phyloP scores from a whole-genome alignment of 2,888 invertebrate species.

The Syrista parreyssii region DNA sequence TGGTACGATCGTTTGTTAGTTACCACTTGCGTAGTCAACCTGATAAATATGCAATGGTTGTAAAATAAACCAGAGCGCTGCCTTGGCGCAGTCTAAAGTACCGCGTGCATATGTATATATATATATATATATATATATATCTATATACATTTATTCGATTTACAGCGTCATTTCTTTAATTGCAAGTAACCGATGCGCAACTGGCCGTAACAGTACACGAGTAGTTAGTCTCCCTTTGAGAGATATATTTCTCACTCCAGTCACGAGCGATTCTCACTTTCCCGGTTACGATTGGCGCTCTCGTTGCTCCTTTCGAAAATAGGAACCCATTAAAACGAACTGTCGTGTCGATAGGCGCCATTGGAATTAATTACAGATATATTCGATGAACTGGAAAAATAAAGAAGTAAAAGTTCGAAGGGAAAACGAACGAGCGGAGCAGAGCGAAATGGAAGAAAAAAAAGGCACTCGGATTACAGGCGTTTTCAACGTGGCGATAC shows the following conservation, averaged over 20 bases:
- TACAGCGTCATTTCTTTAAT: constrained; percentile 48
- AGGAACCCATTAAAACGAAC: not conserved
- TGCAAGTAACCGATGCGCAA: constrained; percentile 37
- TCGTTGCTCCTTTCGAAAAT: not conserved
- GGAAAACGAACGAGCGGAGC: not conserved
- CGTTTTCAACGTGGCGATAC: constrained; percentile 19
- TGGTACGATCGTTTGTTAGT: constrained; percentile 45
- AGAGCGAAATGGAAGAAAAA: not conserved
- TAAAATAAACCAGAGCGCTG: constrained; percentile 44
- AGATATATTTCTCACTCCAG: not conserved
- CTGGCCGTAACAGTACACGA: constrained; percentile 21
- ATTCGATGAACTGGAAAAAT: not conserved
- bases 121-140: not conserved
- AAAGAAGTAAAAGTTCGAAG: not conserved
- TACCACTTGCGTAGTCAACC: constrained; percentile 36
- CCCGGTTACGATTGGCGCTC: not conserved
- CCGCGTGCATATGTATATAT: constrained; percentile 9
- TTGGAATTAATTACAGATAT: not conserved
- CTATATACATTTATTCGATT: constrained; percentile 35
- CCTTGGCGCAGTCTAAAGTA: constrained; percentile 16
- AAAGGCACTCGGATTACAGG: constrained; percentile 12
- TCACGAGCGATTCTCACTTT: not conserved
- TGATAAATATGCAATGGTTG: constrained; percentile 60
- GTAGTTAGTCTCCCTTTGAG: not conserved
- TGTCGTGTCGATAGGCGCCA: not conserved